These are phyloP conservation scores for Erebia palarica DNA, from an alignment of 2,888 invertebrate species.

Conservation along the genomic window DNA sequence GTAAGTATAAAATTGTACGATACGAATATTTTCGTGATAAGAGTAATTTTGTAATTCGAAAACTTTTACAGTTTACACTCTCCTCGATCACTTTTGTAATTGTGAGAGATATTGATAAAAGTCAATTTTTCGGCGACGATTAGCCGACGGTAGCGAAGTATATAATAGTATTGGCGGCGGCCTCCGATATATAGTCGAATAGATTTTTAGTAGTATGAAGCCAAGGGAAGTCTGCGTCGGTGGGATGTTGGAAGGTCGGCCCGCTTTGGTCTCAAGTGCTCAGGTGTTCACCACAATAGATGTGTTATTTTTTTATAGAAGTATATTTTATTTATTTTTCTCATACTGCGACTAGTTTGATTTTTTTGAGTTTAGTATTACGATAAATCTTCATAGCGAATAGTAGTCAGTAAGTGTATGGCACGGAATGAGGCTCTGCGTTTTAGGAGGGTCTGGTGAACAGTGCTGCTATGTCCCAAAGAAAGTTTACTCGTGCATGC, in stretches of 20 bases:
- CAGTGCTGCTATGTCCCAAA: conserved; percentile 79
- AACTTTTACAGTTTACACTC: conserved; percentile 69
- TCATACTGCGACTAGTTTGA: conserved; percentile 66
- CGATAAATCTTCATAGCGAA: conserved; percentile 61
- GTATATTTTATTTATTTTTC: conserved; percentile 79
- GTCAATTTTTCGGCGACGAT: conserved; percentile 65
- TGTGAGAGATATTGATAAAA: conserved; percentile 67
- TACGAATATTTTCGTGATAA: conserved; percentile 68
- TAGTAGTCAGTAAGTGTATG: conserved; percentile 67
- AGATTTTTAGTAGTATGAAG: conserved; percentile 43
- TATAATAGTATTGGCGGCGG: conserved; percentile 44
- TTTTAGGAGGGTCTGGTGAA: conserved; percentile 76
- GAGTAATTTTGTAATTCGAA: conserved; percentile 72
- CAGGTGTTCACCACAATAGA: conserved; percentile 77
- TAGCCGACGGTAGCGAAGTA: conserved; percentile 47
- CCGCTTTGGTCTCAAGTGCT: conserved; percentile 63
- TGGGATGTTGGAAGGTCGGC: conserved; percentile 32
- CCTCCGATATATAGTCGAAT: conserved; percentile 43
- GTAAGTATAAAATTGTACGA: conserved; percentile 59
- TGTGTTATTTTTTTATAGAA: conserved; percentile 80
- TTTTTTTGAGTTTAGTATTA: conserved; percentile 57
- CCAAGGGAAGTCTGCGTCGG: conserved; percentile 39
- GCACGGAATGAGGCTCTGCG: conserved; percentile 76
- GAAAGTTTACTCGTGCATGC: conserved; percentile 72
- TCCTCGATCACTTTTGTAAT: conserved; percentile 78